Percentiles rank a stretch among this genome's conserved stretches.
These are phyloP conservation scores for Artemia franciscana DNA, from an alignment of 1,140 invertebrate genomes.

Conservation along the genomic window DNA sequence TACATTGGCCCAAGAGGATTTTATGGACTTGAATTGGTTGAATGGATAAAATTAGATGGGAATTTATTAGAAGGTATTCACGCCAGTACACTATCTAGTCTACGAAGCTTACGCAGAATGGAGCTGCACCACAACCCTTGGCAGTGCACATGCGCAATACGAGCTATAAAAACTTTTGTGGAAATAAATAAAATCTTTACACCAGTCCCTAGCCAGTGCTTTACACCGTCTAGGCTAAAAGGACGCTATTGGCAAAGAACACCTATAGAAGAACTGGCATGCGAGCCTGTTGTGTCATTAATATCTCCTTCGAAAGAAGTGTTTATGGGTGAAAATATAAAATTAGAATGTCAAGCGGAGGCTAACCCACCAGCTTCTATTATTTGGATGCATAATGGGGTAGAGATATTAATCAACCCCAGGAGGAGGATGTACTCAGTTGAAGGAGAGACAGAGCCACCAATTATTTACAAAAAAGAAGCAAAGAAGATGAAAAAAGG, in stretches of 20 bases:
- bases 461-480: not conserved
- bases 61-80: constrained; percentile 38
- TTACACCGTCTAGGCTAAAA: constrained; percentile 30
- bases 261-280: constrained; percentile 52
- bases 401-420: constrained; percentile 16
- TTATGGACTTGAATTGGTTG: constrained; percentile 35
- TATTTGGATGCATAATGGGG: constrained; percentile 27
- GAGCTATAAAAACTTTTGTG: constrained; percentile 51
- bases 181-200: constrained; percentile 43
- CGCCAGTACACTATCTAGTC: constrained; percentile 32
- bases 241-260: constrained; percentile 43
- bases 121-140: constrained; percentile 50
- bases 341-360: constrained; percentile 39
- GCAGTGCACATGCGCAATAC: constrained; percentile 52
- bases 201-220: constrained; percentile 38
- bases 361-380: constrained; percentile 40
- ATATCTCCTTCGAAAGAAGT: constrained; percentile 11
- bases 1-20: constrained; percentile 41
- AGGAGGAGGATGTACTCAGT: not conserved
- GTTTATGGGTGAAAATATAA: constrained; percentile 42
- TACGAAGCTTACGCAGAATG: constrained; percentile 42
- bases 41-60: constrained; percentile 47
- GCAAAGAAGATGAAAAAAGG: not conserved
- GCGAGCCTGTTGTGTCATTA: constrained; percentile 28
- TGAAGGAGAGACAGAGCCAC: not conserved